Conservation (phyloP, 1,140 invertebrate genomes). For the Camponotus pennsylvanicus region DNA sequence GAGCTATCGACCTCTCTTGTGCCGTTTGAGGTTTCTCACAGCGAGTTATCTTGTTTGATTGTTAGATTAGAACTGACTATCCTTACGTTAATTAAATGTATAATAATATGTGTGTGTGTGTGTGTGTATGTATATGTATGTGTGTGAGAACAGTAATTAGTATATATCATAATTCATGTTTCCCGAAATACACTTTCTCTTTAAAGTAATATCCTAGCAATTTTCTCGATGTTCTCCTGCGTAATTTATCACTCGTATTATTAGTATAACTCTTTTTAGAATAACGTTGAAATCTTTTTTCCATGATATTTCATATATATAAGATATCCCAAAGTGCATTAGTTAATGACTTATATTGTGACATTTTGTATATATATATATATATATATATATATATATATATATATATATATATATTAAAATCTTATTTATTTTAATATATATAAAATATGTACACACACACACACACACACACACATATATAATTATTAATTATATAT, state of each 20-base stretch:
- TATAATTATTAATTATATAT: too few species aligned
- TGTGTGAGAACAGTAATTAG: background rate
- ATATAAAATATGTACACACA: too few species aligned
- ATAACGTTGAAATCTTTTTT: background rate
- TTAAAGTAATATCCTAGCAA: background rate
- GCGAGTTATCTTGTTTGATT: constrained; percentile 45
- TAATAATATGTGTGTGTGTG: too few species aligned
- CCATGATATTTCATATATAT: too few species aligned
- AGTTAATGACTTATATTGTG: too few species aligned
- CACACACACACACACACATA: too few species aligned
- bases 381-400: too few species aligned
- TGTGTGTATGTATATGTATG: too few species aligned
- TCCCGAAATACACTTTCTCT: constrained; percentile 26
- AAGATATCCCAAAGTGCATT: too few species aligned
- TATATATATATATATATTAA: too few species aligned
- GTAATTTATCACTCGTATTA: constrained; percentile 6
- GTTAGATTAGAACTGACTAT: background rate
- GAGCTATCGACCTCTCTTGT: constrained; percentile 7
- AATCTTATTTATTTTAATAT: too few species aligned
- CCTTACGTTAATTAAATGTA: constrained; percentile 26
- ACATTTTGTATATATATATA: too few species aligned
- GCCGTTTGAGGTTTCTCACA: constrained; percentile 4
- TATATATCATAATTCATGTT: constrained; percentile 3
- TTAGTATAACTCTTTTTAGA: background rate
- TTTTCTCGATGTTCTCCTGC: background rate